Evolutionary conservation across 2,888 invertebrate genomes (phyloP).

Genomic region (Epistrophe eligans): DNA sequence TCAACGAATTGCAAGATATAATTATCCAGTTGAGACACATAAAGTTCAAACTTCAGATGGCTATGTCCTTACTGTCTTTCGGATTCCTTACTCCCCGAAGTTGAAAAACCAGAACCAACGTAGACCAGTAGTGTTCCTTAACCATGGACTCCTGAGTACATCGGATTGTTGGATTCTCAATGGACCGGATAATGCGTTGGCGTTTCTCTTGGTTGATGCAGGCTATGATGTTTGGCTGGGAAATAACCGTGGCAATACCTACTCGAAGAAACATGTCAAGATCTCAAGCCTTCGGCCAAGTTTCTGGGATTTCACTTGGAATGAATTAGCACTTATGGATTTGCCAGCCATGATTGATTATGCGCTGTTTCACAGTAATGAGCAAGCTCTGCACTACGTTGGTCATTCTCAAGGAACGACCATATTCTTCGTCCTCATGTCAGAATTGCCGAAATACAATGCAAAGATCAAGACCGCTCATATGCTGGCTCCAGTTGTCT

Average conservation of each 20-base stretch:
- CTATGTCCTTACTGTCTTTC: slow-evolving; percentile 90
- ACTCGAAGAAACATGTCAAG: slow-evolving; percentile 84
- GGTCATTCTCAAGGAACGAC: slow-evolving; percentile 96
- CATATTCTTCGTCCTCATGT: slow-evolving; percentile 88
- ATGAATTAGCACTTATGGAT: slow-evolving; percentile 93
- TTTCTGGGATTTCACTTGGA: slow-evolving; percentile 86
- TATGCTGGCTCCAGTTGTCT: slow-evolving; percentile 89
- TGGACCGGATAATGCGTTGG: slow-evolving; percentile 87
- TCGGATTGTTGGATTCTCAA: slow-evolving; percentile 91
- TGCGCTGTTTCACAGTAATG: slow-evolving; percentile 80
- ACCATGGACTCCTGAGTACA: slow-evolving; percentile 91
- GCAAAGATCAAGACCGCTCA: slow-evolving; percentile 88
- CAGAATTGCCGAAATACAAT: slow-evolving; percentile 86
- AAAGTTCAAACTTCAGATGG: slow-evolving; percentile 90
- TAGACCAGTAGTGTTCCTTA: slow-evolving; percentile 86
- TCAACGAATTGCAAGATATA: slow-evolving; percentile 36
- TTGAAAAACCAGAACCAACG: slow-evolving; percentile 80
- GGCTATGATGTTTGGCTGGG: slow-evolving; percentile 91
- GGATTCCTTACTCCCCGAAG: slow-evolving; percentile 86
- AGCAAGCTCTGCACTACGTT: slow-evolving; percentile 85
- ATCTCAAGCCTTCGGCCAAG: slow-evolving; percentile 76
- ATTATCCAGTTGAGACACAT: slow-evolving; percentile 88
- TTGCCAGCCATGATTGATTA: slow-evolving; percentile 92
- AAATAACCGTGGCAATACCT: slow-evolving; percentile 89
- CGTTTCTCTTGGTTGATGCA: slow-evolving; percentile 85